These are phyloP conservation scores for Brachionus plicatilis DNA, from an alignment of 1,140 invertebrate genomes.

Conservation along the genomic window DNA sequence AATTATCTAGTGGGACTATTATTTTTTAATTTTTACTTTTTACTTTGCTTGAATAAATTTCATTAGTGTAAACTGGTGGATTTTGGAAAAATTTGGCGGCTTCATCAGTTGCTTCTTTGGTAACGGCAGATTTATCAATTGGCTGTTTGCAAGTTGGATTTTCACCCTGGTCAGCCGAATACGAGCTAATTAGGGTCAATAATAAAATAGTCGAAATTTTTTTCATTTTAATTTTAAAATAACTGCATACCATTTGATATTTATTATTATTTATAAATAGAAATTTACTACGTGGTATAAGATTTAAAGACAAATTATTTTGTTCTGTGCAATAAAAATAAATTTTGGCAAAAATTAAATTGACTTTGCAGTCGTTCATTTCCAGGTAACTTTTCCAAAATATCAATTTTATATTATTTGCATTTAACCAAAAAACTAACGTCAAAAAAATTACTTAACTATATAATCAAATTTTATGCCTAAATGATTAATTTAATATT, in stretches of 20 bases:
- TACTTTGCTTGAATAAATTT: constrained; percentile 40
- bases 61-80: constrained; percentile 8
- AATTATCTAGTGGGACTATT: not conserved
- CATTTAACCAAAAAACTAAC: not conserved
- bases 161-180: not conserved
- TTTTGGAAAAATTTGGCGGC: constrained; percentile 10
- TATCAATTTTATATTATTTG: not conserved
- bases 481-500: not conserved
- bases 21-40: not conserved
- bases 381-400: not conserved
- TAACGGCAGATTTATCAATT: constrained; percentile 37
- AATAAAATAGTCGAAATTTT: not conserved
- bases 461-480: not conserved
- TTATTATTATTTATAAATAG: not conserved
- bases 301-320: constrained; percentile 1
- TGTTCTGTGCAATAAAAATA: not conserved
- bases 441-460: not conserved
- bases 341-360: not conserved
- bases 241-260: not conserved
- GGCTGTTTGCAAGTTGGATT: constrained; percentile 2
- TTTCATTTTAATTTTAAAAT: constrained; percentile 13
- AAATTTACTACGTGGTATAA: constrained; percentile 14
- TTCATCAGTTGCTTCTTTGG: constrained; percentile 36
- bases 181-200: not conserved
- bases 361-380: not conserved